phyloP scores from a whole-genome alignment of 2,888 invertebrate genomes.

The Stratiomys singularior region DNA sequence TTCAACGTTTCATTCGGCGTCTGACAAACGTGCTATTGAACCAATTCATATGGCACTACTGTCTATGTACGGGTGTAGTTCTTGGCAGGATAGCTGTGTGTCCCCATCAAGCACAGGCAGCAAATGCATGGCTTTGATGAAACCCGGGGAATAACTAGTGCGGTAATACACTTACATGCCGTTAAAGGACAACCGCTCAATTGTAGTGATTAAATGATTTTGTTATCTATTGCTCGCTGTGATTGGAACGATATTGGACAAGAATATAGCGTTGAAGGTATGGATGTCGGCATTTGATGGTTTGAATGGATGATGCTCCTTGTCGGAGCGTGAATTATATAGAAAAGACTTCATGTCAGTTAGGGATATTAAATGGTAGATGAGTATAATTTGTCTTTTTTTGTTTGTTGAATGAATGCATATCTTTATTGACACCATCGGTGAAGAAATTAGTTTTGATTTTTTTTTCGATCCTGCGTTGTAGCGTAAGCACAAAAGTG shows the following conservation, averaged over 20 bases:
- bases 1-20: not conserved
- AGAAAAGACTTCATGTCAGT: not conserved
- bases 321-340: not conserved
- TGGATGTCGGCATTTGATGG: too few species aligned
- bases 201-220: slow-evolving; percentile 21
- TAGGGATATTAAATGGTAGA: not conserved
- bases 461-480: too few species aligned
- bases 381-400: too few species aligned
- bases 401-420: too few species aligned
- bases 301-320: too few species aligned
- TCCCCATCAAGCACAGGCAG: not conserved
- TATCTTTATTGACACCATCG: too few species aligned
- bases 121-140: not conserved
- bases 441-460: too few species aligned
- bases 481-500: too few species aligned
- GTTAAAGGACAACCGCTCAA: not conserved
- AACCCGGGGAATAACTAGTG: not conserved
- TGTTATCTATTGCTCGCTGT: not conserved
- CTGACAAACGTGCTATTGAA: not conserved
- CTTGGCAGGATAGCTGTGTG: not conserved
- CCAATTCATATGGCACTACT: not conserved
- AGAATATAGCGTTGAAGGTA: not conserved
- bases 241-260: slow-evolving; percentile 1
- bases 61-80: not conserved
- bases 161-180: slow-evolving; percentile 18